phyloP scores from a whole-genome alignment of 2,888 invertebrate genomes.

The Pelosia muscerda region DNA sequence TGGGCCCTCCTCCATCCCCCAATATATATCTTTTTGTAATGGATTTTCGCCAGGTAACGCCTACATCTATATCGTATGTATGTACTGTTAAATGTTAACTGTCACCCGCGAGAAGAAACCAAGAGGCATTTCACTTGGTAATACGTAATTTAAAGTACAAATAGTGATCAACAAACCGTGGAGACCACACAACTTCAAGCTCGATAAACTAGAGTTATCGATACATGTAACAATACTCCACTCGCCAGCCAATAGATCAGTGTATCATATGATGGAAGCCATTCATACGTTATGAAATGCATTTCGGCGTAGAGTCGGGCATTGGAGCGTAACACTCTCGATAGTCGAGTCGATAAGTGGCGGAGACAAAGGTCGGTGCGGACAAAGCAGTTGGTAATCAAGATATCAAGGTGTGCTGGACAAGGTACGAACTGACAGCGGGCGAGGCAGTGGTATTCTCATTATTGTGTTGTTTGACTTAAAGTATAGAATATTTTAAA shows the following conservation, averaged over 20 bases:
- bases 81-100: too few relatives aligned
- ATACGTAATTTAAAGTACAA: not conserved
- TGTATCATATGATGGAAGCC: constrained; percentile 47
- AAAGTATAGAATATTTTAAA: not conserved
- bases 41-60: too few relatives aligned
- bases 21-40: too few relatives aligned
- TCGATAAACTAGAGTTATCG: constrained; percentile 24
- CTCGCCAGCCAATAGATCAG: constrained; percentile 21
- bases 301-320: constrained; percentile 62
- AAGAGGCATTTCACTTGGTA: not conserved
- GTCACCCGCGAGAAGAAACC: not conserved
- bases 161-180: not conserved
- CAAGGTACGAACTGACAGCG: constrained; percentile 43
- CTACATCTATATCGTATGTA: too few relatives aligned
- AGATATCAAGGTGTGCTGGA: constrained; percentile 62
- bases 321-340: constrained; percentile 64
- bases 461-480: constrained; percentile 1
- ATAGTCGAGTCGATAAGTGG: constrained; percentile 66
- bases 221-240: constrained; percentile 40
- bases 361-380: constrained; percentile 76
- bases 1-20: too few relatives aligned
- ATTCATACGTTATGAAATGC: constrained; percentile 55
- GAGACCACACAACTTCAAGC: constrained; percentile 41
- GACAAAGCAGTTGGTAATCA: constrained; percentile 73
- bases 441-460: not conserved